Base-by-base conservation (phyloP, 2,797 vertebrate genomes). In the Scleropages formosus region DNA sequence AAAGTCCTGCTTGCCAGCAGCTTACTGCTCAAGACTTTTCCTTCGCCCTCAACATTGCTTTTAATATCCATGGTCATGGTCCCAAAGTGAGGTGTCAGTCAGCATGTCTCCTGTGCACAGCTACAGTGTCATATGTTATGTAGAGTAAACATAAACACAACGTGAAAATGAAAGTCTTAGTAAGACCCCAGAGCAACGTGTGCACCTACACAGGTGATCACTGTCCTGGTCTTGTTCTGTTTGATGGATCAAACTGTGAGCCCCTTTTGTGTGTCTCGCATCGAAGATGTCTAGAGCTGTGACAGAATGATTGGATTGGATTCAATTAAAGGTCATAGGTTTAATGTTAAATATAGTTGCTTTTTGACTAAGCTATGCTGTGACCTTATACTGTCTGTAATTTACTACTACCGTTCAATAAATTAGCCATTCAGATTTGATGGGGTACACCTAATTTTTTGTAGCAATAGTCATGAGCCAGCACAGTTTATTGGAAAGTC, bases 71-170 rank as follows among this genome's bases (percentile, higher is more conserved):
- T 26, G 69, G 74, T 26, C 82, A 8, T 26, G 69, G 74, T 26
- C 78, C 65, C 47, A 60, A 67, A 70, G 74, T 82, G 82, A 90
- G 86, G 85, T 90, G 87, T 84, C 88, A 87, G 88, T 83, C 86
- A 85, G 79, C 82, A 86, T 87, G 87, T 90, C 86, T 90, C 89
- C 88, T 86, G 82, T 85, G 85, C 84, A 83, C 87, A 89, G 88
- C 86, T 81, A 88, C 72, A 13, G 85, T 78, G 81, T 85, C 85
- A 81, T 82, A 83, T 82, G 84, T 39, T n/a, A 39, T 39, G 6
- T 39, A 39, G 31, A 39, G 31, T 89, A 85, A 90, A 88, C 84
- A 77, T 86, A 82, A 75, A 84, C 85, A 84, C 82, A 81, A 73
- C 47, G 69, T 69, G 31, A 31, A 39, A 39, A 39, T 31, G 31